A percentile compares a stretch with the other conserved stretches of the same genome.
Evolutionary conservation across 2,113 vertebrate genomes (phyloP).

Genomic region (Cercopithecus mona): DNA sequence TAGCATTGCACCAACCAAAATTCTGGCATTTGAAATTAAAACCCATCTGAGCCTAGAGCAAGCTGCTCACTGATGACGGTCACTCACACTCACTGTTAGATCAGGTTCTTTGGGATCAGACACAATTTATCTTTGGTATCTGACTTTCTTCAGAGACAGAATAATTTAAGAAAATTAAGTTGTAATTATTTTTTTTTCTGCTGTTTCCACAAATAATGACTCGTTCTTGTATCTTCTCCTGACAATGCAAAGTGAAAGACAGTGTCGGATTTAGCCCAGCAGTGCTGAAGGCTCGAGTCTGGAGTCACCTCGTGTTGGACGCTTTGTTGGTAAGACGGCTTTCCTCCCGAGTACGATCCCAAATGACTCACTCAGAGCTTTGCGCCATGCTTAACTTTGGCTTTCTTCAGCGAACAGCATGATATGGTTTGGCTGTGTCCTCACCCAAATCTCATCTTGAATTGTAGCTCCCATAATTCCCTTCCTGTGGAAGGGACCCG

Average conservation of each 20-base stretch:
- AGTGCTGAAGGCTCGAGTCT: not conserved
- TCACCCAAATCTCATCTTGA: too few relatives aligned
- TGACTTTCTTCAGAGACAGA: not conserved
- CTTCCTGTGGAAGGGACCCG: too few relatives aligned
- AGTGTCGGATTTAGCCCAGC: not conserved
- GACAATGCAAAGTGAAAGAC: not conserved
- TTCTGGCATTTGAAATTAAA: not conserved
- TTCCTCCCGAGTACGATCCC: not conserved
- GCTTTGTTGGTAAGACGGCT: fast-evolving
- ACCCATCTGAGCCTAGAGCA: not conserved
- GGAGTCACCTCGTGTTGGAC: fast-evolving
- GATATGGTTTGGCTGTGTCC: too few relatives aligned
- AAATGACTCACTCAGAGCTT: too few relatives aligned
- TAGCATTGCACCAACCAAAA: not conserved
- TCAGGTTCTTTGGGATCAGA: not conserved
- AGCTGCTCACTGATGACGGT: not conserved
- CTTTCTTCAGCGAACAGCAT: not conserved
- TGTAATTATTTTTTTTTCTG: too few relatives aligned
- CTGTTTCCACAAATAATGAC: not conserved
- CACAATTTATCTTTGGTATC: not conserved
- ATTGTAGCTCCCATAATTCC: too few relatives aligned
- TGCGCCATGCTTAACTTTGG: not conserved
- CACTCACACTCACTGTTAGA: not conserved
- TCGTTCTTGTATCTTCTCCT: not conserved
- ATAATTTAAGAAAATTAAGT: not conserved